Conservation (phyloP, 1,140 invertebrate species). For the Heliconius hermathena region DNA sequence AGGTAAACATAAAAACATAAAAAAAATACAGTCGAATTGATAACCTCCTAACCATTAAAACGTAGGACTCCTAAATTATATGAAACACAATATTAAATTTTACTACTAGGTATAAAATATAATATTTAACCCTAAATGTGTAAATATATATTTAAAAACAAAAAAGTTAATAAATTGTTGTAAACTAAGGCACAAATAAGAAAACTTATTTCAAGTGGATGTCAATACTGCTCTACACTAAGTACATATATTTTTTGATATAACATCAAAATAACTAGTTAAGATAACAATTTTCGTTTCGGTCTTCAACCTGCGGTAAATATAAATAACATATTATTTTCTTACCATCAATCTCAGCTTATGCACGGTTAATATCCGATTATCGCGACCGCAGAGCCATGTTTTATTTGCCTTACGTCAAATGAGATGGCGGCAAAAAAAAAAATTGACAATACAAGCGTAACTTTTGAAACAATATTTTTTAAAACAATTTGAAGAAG, state of each 20-base stretch:
- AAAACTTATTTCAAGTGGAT: too few relatives aligned
- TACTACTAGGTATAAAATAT: too few relatives aligned
- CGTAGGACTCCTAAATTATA: too few relatives aligned
- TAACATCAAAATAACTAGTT: neutral
- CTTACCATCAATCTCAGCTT: conserved; percentile 19
- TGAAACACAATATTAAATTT: too few relatives aligned
- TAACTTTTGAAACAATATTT: neutral
- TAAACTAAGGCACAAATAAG: too few relatives aligned
- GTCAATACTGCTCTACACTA: too few relatives aligned
- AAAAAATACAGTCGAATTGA: too few relatives aligned
- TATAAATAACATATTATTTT: conserved; percentile 24
- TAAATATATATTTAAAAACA: too few relatives aligned
- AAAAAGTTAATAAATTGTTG: too few relatives aligned
- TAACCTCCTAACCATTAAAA: too few relatives aligned
- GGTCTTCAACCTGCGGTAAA: neutral
- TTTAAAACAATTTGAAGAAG: conserved; percentile 23
- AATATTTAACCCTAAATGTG: too few relatives aligned
- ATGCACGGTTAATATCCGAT: conserved; percentile 17
- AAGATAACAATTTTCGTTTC: neutral
- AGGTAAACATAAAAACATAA: too few relatives aligned
- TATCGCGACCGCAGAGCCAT: conserved; percentile 14
- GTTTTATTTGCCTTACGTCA: neutral
- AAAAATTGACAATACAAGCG: neutral
- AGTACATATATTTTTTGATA: neutral
- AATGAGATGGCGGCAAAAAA: neutral